Percentiles rank a stretch among this genome's conserved stretches.
Conservation (phyloP, 2,113 vertebrate species). For the Pollimyrus isidori region DNA sequence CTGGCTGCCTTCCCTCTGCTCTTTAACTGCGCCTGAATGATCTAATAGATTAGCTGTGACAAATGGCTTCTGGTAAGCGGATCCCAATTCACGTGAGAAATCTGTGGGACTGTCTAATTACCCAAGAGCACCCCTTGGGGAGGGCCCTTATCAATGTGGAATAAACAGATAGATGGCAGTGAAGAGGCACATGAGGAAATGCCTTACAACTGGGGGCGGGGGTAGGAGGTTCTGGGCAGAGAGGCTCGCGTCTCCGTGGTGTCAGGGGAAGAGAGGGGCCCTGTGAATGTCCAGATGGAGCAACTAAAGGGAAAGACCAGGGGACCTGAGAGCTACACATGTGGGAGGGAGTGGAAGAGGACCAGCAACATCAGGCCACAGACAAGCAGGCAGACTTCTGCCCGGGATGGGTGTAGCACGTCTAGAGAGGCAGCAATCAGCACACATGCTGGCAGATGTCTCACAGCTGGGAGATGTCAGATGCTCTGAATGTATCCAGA, state of each 20-base stretch:
- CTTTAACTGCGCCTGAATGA: conserved; percentile 29
- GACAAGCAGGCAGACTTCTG: conserved; percentile 34
- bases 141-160: conserved; percentile 55
- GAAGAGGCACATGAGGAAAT: conserved; percentile 61
- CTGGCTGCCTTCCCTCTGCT: conserved; percentile 19
- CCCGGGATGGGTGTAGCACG: conserved; percentile 47
- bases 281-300: conserved; percentile 42
- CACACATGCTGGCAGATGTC: conserved; percentile 52
- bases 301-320: not conserved
- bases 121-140: conserved; percentile 30
- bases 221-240: conserved; percentile 40
- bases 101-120: conserved; percentile 36
- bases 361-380: conserved; percentile 31
- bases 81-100: conserved; percentile 42
- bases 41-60: conserved; percentile 51
- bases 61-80: conserved; percentile 45
- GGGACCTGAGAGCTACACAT: not conserved
- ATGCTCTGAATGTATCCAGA: conserved; percentile 29
- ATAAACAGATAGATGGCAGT: conserved; percentile 42
- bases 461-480: conserved; percentile 57
- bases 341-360: not conserved
- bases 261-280: conserved; percentile 19
- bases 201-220: conserved; percentile 52
- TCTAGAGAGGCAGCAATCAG: conserved; percentile 28
- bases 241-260: not conserved